Evolutionary conservation across 92 coral and sea anemone species (phyloP), one percentile per base, ranked within the genome.

Genomic region (Siderastrea siderea): DNA sequence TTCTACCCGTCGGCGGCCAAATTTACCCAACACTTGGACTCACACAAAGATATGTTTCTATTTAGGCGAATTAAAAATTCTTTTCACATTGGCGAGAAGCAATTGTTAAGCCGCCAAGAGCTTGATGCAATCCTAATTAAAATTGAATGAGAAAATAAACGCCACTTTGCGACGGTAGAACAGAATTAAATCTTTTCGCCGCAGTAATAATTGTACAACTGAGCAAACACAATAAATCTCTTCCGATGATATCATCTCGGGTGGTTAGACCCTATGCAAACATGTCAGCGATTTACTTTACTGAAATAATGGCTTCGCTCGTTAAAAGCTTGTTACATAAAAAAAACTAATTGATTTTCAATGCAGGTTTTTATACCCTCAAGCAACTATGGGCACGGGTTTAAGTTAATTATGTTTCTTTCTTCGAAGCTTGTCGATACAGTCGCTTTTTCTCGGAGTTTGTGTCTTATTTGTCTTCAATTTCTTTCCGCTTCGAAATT

Each of bases 61-160:
- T 61, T 61, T 13, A 61, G n/a, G 19, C 11, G 5, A 67, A 38
- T 67, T 38, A 43, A 55, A 55, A 7, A 7, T 14, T 7, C 12
- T 43, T 67, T 6, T 2, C 48, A 62, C 63, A 61, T 47, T 63
- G 45, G 46, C 82, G 17, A 47, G 59, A 47, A 78, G 50, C 71
- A 78, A 81, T 81, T 67, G 85, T 53, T 51, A 26, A 38, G 75
- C 85, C 49, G 75, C 66, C 85, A 68, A 68, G 52, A 67, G 12
- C 66, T 61, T 45, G 7, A 47, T 45, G 61, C 5, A 78, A 51
- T 43, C 51, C 45, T 81, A 67, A 81, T 81, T 81, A 81, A 69
- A 53, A 51, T 81, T 81, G 76, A 81, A 81, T 81, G 85, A 53
- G 54, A 67, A 81, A 10, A 46, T 45, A 81, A 81, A 81, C 66